Base-by-base conservation (phyloP, 92 coral and sea anemone species). In the Epizoanthus ramosus region DNA sequence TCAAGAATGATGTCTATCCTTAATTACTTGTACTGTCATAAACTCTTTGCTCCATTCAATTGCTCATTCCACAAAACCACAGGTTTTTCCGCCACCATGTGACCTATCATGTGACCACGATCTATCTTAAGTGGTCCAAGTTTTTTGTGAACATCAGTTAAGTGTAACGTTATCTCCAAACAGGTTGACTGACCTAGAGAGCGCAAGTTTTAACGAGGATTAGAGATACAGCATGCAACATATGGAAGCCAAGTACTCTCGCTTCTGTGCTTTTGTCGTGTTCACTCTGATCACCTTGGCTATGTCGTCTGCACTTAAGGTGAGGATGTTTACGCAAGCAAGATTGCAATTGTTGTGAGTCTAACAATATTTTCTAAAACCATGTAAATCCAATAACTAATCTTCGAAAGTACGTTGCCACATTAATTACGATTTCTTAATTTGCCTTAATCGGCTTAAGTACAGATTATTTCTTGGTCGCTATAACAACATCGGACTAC, bases 31-130 rank as follows among this genome's bases (percentile, higher is more conserved):
- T 41, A 77, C 63, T 59, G 25, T n/a, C 57, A 6, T 14, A 21
- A 10, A 41, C 39, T 61, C 71, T 24, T 31, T 23, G 80, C 80
- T 57, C 82, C 21, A 68, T 41, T 21, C 72, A 4, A 17, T 3
- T 57, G 37, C 71, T 18, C 57, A 50, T 63, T 35, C 59, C 21
- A 41, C 24, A 23, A 37, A 63, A 45, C 52, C n/a, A 37, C 13
- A 56, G 8, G 15, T 39, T 19, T 63, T 77, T 71, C 82, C 82
- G 71, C 82, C 70, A 77, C 71, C 71, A 39, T 35, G 68, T 60
- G 41, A 21, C 24, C 28, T 13, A 39, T 77, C 82, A 77, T 69
- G 82, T 77, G 82, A 60, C 31, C 17, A 12, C 10, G 2, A 7
- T 41, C 6, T 37, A 6, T 19, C 39, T 77, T 77, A 77, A 63